phyloP scores from a whole-genome alignment of 2,797 vertebrate species.

The Pipistrellus pipistrellus region DNA sequence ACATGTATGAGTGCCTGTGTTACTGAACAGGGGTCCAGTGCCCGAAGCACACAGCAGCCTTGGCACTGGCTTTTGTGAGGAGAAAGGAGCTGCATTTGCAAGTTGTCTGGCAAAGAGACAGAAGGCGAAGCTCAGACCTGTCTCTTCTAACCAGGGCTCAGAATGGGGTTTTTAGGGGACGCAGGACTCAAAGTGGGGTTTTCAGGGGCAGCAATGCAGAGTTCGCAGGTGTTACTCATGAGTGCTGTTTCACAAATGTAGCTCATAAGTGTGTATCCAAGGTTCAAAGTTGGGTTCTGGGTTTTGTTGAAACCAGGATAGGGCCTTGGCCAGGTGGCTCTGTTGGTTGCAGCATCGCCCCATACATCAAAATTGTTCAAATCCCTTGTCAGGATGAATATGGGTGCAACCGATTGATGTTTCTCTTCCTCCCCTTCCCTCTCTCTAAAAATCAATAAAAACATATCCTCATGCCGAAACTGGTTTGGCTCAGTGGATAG shows the following conservation, averaged over 20 bases:
- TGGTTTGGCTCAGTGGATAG: no score
- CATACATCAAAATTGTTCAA: no score
- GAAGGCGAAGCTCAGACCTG: not conserved
- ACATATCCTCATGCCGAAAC: no score
- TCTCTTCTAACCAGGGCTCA: not conserved
- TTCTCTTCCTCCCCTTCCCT: no score
- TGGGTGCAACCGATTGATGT: no score
- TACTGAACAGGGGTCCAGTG: not conserved
- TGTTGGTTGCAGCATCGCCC: no score
- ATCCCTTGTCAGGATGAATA: no score
- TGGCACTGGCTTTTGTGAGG: not conserved
- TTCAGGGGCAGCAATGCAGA: not conserved
- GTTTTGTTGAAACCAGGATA: not conserved
- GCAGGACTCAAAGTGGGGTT: not conserved
- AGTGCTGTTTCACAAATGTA: not conserved
- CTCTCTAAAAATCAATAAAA: no score
- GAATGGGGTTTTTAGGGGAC: not conserved
- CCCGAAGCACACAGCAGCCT: no score
- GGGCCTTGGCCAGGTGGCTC: no score
- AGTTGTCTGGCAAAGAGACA: not conserved
- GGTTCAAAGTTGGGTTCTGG: not conserved
- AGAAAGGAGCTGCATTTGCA: not conserved
- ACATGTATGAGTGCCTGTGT: accelerated
- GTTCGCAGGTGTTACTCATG: not conserved
- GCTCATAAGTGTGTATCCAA: not conserved